These are phyloP conservation scores for Tipula helvola DNA, from an alignment of 2,888 invertebrate genomes.

Conservation along the genomic window DNA sequence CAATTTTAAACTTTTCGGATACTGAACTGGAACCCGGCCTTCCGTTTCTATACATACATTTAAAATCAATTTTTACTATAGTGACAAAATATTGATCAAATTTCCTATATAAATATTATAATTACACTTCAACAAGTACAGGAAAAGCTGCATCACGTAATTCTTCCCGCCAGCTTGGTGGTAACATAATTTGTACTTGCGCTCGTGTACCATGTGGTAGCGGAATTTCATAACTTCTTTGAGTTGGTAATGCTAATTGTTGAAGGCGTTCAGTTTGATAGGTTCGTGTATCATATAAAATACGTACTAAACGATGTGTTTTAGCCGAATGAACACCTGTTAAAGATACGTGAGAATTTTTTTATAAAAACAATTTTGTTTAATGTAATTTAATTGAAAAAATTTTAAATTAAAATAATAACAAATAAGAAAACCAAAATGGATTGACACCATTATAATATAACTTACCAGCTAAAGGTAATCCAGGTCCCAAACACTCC, in stretches of 20 bases:
- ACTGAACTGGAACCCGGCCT: slow-evolving; percentile 86
- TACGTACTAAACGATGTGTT: slow-evolving; percentile 62
- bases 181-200: slow-evolving; percentile 76
- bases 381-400: too few species aligned
- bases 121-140: slow-evolving; percentile 77
- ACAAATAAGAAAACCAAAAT: too few species aligned
- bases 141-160: slow-evolving; percentile 77
- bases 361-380: too few species aligned
- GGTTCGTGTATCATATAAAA: slow-evolving; percentile 64
- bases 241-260: slow-evolving; percentile 69
- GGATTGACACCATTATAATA: too few species aligned
- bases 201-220: slow-evolving; percentile 74
- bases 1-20: slow-evolving; percentile 71
- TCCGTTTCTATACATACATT: slow-evolving; percentile 53
- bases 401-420: too few species aligned
- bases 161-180: slow-evolving; percentile 80
- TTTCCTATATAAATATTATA: neutral
- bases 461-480: slow-evolving; percentile 56
- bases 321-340: slow-evolving; percentile 53
- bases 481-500: slow-evolving; percentile 83
- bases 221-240: slow-evolving; percentile 72
- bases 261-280: slow-evolving; percentile 51
- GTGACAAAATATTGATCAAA: neutral
- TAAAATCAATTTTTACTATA: neutral
- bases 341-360: neutral